phyloP scores from a whole-genome alignment of 2,113 vertebrate genomes.

The Lontra canadensis region DNA sequence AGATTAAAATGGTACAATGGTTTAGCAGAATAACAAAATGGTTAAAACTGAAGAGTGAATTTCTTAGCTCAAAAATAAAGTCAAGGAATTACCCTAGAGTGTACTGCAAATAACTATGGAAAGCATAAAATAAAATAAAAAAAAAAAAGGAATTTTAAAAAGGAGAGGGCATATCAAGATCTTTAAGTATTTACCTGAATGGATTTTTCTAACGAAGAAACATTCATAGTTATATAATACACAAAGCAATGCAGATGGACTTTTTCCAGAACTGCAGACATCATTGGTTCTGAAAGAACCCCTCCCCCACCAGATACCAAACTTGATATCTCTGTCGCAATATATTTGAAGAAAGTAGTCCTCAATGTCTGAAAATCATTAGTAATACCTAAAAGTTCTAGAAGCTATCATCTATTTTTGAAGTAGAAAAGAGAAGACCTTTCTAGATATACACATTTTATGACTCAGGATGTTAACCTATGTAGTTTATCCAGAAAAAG shows the following conservation, averaged over 20 bases:
- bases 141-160: background rate
- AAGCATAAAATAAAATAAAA: background rate
- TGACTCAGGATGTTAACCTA: accelerated
- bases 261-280: background rate
- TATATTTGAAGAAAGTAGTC: background rate
- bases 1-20: background rate
- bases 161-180: background rate
- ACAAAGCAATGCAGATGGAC: background rate
- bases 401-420: background rate
- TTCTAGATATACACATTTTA: background rate
- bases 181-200: background rate
- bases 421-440: background rate
- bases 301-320: background rate
- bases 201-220: background rate
- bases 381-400: background rate
- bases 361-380: background rate
- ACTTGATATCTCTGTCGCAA: background rate
- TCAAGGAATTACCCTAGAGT: background rate
- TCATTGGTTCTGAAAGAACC: background rate
- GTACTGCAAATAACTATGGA: background rate
- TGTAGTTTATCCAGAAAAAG: background rate
- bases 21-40: background rate
- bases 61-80: background rate
- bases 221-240: background rate
- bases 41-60: background rate